Evolutionary conservation across 2,113 vertebrate genomes (phyloP), one percentile per base, ranked within the genome.

Genomic region (Conger conger): DNA sequence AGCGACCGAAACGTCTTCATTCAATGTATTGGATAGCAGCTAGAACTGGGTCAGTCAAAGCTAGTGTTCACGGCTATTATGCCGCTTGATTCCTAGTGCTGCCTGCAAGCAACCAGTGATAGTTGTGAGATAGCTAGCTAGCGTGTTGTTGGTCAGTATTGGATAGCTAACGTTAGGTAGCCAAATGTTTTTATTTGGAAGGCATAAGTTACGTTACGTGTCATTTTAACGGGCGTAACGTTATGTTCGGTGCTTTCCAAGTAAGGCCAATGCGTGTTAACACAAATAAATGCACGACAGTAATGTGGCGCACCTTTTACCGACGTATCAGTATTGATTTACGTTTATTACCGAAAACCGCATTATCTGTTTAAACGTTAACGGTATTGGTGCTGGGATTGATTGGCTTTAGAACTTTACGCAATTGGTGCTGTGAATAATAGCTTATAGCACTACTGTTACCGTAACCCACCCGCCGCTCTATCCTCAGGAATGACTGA

Each of bases 401-500:
- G 9, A 73, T 73, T 73, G 63, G 33, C 73, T 30, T 30, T 30
- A 27, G n/a, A 18, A 76, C 27, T 76, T 30, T 35, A 76, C 30
- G 6, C 27, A 76, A 30, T 83, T 87, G 45, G 20, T 87, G 54
- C 86, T 85, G 30, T 50, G 45, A 50, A 50, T 50, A 50, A 50
- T 13, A 50, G 1, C 9, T 50, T 50, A 50, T 15, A 8, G 45
- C 45, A 50, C 9, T 27, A 27, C 20, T 63, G 18, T 63, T 20
- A 0, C 57, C 27, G 57, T 63, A 1, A 53, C 7, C 50, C 16
- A 23, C 23, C 2, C 36, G 37, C 83, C 35, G 40, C 50, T 86
- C 17, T 53, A 4, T 30, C 5, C 13, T 4, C 89, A 94, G 94
- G 89, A 54, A 97, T 97, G 96, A 97, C 96, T 0, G 96, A 97